A percentile compares a stretch with the other conserved stretches of the same genome.
Conservation (phyloP, 2,797 vertebrate species). For the Danio kyathit region DNA sequence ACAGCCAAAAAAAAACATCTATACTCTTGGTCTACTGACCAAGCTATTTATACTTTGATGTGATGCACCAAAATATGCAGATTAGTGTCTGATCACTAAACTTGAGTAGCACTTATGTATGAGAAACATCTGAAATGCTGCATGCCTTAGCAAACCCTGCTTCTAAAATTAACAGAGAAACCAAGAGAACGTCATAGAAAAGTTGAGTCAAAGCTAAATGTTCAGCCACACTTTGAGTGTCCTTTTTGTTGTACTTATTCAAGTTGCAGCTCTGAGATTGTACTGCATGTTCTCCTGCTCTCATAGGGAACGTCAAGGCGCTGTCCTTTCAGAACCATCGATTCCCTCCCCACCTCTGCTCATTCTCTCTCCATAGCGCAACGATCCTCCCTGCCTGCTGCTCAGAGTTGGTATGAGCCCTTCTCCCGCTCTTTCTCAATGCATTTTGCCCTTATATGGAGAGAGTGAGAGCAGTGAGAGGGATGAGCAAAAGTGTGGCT, state of each 20-base stretch:
- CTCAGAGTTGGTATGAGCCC: constrained; percentile 74
- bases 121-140: background rate
- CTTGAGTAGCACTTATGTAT: background rate
- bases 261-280: constrained; percentile 11
- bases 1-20: too few relatives aligned
- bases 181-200: background rate
- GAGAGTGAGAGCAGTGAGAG: constrained; percentile 70
- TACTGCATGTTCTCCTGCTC: constrained; percentile 17
- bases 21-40: too few relatives aligned
- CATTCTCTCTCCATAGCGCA: constrained; percentile 47
- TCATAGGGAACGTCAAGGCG: constrained; percentile 50
- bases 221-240: background rate
- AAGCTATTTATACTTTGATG: too few relatives aligned
- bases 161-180: constrained; percentile 3
- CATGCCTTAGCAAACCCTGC: background rate
- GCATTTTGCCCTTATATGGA: constrained; percentile 88
- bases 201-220: background rate
- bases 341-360: constrained; percentile 17
- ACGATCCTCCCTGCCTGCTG: constrained; percentile 75
- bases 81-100: background rate
- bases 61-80: too few relatives aligned
- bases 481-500: constrained; percentile 66
- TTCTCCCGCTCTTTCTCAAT: constrained; percentile 78
- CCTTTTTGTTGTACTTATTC: constrained; percentile 10
- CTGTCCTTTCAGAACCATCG: constrained; percentile 61